Evolutionary conservation across 2,113 vertebrate species (phyloP), one percentile per base, ranked within the genome.

Genomic region (Cinclus cinclus): DNA sequence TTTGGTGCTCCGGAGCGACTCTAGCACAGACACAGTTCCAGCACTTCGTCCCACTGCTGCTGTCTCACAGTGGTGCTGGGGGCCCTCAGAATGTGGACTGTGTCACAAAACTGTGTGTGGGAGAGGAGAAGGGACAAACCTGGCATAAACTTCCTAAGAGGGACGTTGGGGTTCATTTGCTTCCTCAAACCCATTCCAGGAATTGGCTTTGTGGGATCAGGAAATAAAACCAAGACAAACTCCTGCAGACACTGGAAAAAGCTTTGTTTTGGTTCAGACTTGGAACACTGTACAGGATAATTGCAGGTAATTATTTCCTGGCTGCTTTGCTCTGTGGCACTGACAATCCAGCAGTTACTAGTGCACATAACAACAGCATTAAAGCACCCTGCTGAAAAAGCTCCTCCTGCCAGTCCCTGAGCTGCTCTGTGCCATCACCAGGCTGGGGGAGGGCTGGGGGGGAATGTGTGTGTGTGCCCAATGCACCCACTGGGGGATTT

Each of bases 41-140:
- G 44, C 1, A 3, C 44, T 53, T 44, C 10, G 3, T 15, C 39
- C 52, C 39, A 13, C 35, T 23, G 24, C 52, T 50, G 55, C 55
- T 52, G 39, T 16, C 11, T 11, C 7, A 0, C 8, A 50, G 60
- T 0, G 1, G 5, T 53, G 59, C 47, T 55, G 55, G 22, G 22
- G 23, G 27, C 25, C 33, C 65, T 56, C 37, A 6, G 37, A 15
- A 33, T 5, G 13, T 5, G 30, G 30, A 9, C 9, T 60, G 71
- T 60, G 12, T 23, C 49, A 41, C 25, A 41, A 13, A 77, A 7
- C 44, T 39, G 15, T 2, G 2, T 1, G 7, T 80, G 75, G 70
- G 62, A 76, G 13, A 24, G 42, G 22, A 68, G 17, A 46, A 59
- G 67, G 16, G 47, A 39, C 56, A 67, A 74, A 89, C 22, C 7